Evolutionary conservation across 2,113 vertebrate species (phyloP).

Genomic region (Climacteris rufus): DNA sequence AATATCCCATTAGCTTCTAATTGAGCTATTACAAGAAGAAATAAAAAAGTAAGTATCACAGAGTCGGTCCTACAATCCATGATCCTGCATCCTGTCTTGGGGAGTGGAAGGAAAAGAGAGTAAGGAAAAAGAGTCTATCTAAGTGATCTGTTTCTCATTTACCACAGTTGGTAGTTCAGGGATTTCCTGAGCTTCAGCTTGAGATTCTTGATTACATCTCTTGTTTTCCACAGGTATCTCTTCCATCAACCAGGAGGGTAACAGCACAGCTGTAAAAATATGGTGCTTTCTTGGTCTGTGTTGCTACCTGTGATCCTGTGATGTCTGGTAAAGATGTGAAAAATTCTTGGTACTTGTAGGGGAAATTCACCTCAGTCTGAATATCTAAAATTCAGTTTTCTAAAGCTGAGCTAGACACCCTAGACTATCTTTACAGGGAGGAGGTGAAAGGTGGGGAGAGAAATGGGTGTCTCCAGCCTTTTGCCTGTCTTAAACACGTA

Average conservation of each 20-base stretch:
- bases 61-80: not conserved
- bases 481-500: not conserved
- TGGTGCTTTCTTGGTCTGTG: not conserved
- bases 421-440: not conserved
- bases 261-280: not conserved
- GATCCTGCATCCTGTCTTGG: not conserved
- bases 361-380: not conserved
- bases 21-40: not conserved
- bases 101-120: not conserved
- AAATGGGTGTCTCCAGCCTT: not conserved
- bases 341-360: not conserved
- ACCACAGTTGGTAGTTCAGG: not conserved
- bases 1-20: not conserved
- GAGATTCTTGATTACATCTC: not conserved
- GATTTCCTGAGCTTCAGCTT: not conserved
- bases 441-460: not conserved
- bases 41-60: not conserved
- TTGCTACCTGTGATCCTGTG: not conserved
- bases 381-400: not conserved
- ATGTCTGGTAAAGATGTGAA: not conserved
- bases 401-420: not conserved
- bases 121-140: not conserved
- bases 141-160: not conserved
- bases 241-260: not conserved
- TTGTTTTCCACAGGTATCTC: not conserved